Conservation (phyloP, 2,113 vertebrate genomes). For the Pithys albifrons region DNA sequence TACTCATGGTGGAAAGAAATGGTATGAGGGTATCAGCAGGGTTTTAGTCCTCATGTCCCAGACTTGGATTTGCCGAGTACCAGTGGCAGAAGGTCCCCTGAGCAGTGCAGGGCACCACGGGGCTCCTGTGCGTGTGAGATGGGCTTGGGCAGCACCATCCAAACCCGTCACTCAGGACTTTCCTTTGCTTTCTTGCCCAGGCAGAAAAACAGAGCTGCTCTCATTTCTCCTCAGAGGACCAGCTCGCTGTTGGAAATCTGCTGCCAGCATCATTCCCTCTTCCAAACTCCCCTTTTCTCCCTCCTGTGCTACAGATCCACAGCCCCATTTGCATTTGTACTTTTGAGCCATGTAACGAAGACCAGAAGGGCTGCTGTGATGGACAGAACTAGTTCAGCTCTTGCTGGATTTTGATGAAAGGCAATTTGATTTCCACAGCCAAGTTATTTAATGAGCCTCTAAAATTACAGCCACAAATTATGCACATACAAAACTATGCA, state of each 20-base stretch:
- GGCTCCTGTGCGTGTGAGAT: background rate
- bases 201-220: background rate
- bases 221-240: background rate
- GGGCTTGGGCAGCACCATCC: background rate
- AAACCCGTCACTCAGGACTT: background rate
- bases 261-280: background rate
- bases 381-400: slow-evolving; percentile 58
- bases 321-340: slow-evolving; percentile 40
- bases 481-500: slow-evolving; percentile 70
- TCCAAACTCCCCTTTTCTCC: background rate
- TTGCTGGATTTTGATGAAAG: slow-evolving; percentile 71
- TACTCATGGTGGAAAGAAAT: background rate
- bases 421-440: slow-evolving; percentile 68
- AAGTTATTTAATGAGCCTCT: slow-evolving; percentile 71
- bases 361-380: slow-evolving; percentile 64
- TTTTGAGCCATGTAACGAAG: slow-evolving; percentile 47
- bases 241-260: background rate
- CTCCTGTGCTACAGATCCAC: background rate
- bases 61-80: background rate
- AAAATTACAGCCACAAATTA: slow-evolving; percentile 73
- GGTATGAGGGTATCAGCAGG: background rate
- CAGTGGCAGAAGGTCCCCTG: background rate
- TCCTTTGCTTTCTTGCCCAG: background rate
- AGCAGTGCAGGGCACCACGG: background rate
- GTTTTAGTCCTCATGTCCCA: background rate